These are phyloP conservation scores for Yponomeuta evonymella DNA, from an alignment of 2,888 invertebrate genomes.

Conservation along the genomic window DNA sequence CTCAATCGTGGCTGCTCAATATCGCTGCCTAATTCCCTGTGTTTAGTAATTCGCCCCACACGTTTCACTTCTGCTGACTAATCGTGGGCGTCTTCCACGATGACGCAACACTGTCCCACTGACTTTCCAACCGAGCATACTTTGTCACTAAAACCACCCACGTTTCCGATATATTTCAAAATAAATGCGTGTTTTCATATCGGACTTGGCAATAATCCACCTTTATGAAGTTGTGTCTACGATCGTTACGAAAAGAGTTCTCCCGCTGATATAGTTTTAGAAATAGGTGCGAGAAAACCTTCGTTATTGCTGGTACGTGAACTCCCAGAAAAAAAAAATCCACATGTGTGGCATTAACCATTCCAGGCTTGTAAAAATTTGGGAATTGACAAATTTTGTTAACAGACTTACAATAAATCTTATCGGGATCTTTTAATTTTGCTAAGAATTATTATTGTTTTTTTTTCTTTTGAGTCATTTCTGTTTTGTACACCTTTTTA, in stretches of 20 bases:
- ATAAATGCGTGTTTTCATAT: constrained; percentile 32
- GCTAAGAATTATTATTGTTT: too few species aligned
- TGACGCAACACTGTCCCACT: constrained; percentile 26
- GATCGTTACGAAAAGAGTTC: constrained; percentile 11
- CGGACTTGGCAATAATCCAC: constrained; percentile 37
- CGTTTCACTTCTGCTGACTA: constrained; percentile 21
- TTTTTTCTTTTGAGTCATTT: too few species aligned
- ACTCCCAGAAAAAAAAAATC: too few species aligned
- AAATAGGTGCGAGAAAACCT: too few species aligned
- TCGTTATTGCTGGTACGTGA: too few species aligned
- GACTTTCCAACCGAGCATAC: constrained; percentile 29
- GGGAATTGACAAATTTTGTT: too few species aligned
- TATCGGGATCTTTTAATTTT: too few species aligned
- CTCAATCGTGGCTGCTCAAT: neutral
- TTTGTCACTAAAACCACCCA: constrained; percentile 32
- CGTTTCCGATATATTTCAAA: constrained; percentile 30
- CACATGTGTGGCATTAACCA: too few species aligned
- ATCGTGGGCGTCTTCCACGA: constrained; percentile 15
- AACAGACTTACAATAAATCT: too few species aligned
- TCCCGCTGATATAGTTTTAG: neutral
- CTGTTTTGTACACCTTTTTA: too few species aligned
- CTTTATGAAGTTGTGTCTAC: constrained; percentile 13
- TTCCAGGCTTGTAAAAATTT: too few species aligned
- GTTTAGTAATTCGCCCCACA: constrained; percentile 33
- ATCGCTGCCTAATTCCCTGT: constrained; percentile 24